Base-by-base conservation (phyloP, 1,140 invertebrate genomes). In the Archivesica marissinica region DNA sequence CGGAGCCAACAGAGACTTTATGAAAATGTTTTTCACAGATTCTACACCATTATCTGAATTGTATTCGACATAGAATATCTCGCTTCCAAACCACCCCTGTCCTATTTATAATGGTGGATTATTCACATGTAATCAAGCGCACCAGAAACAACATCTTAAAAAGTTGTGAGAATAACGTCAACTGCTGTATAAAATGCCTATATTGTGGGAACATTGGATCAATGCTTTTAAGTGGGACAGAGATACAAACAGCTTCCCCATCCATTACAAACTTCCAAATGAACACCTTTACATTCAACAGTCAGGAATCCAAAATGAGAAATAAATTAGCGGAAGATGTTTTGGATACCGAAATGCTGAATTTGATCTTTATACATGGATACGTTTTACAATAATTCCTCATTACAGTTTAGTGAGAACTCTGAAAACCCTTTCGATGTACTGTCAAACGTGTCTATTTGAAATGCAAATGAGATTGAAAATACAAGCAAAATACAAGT, bases 201-300 rank as follows among this genome's bases (percentile, higher is more conserved):
- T 59, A 30, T 38, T 50, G 6, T 88, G 78, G 86, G 68, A 85
- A 30, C 74, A 83, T 25, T 72, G 77, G 50, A 64, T 59, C 3
- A 70, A 59, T 47, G 82, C 82, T n/a, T 81, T 81, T 33, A 23
- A 72, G 17, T 88, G 79, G 79, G 79, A 86, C 28, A 81, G 77
- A 20, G 28, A 47, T 17, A 39, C 44, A 0, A 86, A 86, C 38
- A 78, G 61, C 23, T 64, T 85, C 30, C 59, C 30, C 17, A 61
- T 87, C 0, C 79, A 88, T 41, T 59, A 78, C 2, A 85, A 87
- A 75, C 54, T 87, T 0, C 77, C 59, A 11, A 66, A 87, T 82
- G 82, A 85, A 1, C 86, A 87, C 72, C 74, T 88, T 17, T 41
- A 41, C n/a, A 47, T 82, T 28, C n/a, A n/a, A n/a, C n/a, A 72